Base-by-base conservation (phyloP, 2,797 vertebrate genomes). In the Eulemur albifrons region DNA sequence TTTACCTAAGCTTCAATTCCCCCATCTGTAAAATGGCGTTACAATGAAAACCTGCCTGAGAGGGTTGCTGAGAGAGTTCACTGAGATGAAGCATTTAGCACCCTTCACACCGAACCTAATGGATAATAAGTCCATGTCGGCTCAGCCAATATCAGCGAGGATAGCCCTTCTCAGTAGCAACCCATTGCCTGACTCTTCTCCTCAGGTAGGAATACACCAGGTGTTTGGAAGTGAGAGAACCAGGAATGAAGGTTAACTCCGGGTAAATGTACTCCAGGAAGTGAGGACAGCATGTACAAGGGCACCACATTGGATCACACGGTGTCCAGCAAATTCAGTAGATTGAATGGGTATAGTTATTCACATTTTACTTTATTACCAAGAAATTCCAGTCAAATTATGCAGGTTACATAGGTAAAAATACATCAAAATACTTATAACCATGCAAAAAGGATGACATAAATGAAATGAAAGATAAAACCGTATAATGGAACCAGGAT, bases 291-390 rank as follows among this genome's bases (percentile, higher is more conserved):
- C 11, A 4, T 13, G 48, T 38, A 11, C 17, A 43, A 57, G 50
- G 50, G 35, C 52, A 9, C 9, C 0, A 43, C 18, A 45, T 17
- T 0, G 1, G 27, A 38, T 35, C 65, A 45, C 27, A 20, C 1
- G 21, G 38, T 30, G 3, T 70, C 50, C 82, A 40, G 45, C 38
- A 70, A n/a, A 57, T 32, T 63, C 23, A 32, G 18, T 32, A n/a
- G 20, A 50, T 25, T 70, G 25, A 65, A 79, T 52, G 50, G 65
- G 32, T 40, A 54, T 23, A n/a, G 40, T 40, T 52, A n/a, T 32
- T 50, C 45, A 72, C 1, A 23, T 32, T 70, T 84, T 45, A 52
- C 54, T 70, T 40, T 63, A 81, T 38, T 57, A 90, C 45, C 30
- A 27, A 59, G 86, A 25, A 35, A 70, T 65, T 81, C 48, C 38